Evolutionary conservation across 92 coral and sea anemone genomes (phyloP).

Genomic region (Pocillopora meandrina): DNA sequence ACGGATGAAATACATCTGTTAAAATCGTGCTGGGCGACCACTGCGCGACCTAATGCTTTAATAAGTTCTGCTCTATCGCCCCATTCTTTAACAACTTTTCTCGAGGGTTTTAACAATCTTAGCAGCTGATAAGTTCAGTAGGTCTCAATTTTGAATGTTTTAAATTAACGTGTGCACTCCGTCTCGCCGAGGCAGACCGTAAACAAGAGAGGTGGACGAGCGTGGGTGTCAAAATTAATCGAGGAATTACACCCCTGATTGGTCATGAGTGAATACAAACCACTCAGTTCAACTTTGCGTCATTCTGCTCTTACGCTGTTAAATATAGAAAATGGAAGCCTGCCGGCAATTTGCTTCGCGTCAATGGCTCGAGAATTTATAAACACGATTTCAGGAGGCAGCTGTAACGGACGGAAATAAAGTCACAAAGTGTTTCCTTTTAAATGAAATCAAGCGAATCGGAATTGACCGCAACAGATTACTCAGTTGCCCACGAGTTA

Average conservation of each 20-base stretch:
- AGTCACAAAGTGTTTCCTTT: background rate
- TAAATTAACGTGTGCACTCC: too few relatives aligned
- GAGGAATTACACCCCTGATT: slow-evolving; percentile 10
- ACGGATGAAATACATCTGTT: background rate
- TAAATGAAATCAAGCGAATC: slow-evolving; percentile 7
- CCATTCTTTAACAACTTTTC: background rate
- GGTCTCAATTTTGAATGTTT: too few relatives aligned
- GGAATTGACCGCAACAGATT: background rate
- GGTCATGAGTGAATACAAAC: background rate
- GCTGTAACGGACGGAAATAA: background rate
- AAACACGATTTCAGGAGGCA: background rate
- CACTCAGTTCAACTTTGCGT: background rate
- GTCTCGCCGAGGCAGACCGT: background rate
- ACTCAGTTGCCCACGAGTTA: background rate
- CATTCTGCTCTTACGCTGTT: background rate
- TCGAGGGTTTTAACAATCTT: background rate
- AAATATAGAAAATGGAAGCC: background rate
- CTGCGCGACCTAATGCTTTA: slow-evolving; percentile 5
- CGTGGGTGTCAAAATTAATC: slow-evolving; percentile 6
- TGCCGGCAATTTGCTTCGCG: background rate
- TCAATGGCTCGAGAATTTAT: background rate
- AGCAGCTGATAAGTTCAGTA: background rate
- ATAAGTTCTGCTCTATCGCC: background rate
- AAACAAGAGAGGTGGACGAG: background rate
- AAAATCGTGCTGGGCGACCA: slow-evolving; percentile 22